These are phyloP conservation scores for Tanytarsus gracilentus DNA, from an alignment of 2,888 invertebrate genomes.

Conservation along the genomic window DNA sequence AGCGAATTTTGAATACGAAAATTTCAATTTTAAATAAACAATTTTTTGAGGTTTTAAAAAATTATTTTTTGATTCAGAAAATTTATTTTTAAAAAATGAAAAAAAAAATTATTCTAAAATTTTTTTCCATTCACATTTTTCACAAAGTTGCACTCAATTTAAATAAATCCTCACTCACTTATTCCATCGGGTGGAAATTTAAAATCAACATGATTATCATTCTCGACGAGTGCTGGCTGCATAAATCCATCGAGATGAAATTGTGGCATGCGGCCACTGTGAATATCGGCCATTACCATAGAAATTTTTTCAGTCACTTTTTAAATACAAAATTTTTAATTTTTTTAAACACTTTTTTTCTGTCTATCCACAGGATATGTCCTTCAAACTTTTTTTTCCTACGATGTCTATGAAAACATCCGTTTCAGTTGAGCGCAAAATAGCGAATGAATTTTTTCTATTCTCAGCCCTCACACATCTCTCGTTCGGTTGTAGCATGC, in stretches of 20 bases:
- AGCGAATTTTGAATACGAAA: no score
- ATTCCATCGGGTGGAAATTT: slow-evolving; percentile 8
- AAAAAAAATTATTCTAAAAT: neutral
- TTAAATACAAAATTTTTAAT: neutral
- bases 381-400: neutral
- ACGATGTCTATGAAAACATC: slow-evolving; percentile 5
- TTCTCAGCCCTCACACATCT: neutral
- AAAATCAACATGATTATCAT: slow-evolving; percentile 7
- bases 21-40: neutral
- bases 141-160: neutral
- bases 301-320: neutral
- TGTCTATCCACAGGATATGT: neutral
- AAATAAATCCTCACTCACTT: neutral
- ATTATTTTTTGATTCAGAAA: neutral
- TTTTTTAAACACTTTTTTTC: neutral
- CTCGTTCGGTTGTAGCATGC: neutral
- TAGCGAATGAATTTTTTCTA: slow-evolving; percentile 5
- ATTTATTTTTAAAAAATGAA: neutral
- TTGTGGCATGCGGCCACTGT: neutral
- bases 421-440: slow-evolving; percentile 5
- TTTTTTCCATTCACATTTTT: neutral
- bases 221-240: slow-evolving; percentile 20
- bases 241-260: slow-evolving; percentile 19
- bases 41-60: neutral
- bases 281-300: slow-evolving; percentile 24